Evolutionary conservation across 2,888 invertebrate genomes (phyloP).

Genomic region (Drosophila maculinotata): DNA sequence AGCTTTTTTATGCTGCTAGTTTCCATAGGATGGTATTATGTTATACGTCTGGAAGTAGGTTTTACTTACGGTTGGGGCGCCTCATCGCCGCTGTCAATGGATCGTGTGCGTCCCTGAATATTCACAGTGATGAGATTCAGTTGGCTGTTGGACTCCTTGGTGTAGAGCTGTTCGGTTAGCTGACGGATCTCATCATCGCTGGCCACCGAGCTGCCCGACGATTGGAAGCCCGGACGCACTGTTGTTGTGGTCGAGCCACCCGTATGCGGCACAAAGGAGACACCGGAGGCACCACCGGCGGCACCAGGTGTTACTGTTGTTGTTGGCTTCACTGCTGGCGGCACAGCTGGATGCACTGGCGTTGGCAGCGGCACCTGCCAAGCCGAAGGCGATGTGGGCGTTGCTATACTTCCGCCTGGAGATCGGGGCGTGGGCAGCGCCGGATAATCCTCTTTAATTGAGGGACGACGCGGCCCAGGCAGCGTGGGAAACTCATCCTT

Average conservation of each 20-base stretch:
- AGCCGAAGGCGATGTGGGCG: slow-evolving; percentile 58
- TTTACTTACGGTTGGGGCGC: slow-evolving; percentile 91
- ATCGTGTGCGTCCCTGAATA: slow-evolving; percentile 90
- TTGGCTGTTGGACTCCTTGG: slow-evolving; percentile 91
- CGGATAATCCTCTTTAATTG: slow-evolving; percentile 79
- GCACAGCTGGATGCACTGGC: slow-evolving; percentile 49
- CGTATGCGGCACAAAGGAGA: slow-evolving; percentile 78
- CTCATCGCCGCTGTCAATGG: slow-evolving; percentile 89
- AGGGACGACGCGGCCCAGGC: slow-evolving; percentile 69
- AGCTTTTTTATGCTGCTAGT: too few relatives aligned
- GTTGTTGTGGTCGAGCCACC: slow-evolving; percentile 65
- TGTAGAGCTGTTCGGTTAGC: slow-evolving; percentile 90
- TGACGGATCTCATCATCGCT: slow-evolving; percentile 89
- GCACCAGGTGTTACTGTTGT: slow-evolving; percentile 8
- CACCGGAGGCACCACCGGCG: slow-evolving; percentile 47
- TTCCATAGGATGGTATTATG: too few relatives aligned
- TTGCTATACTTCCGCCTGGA: slow-evolving; percentile 39
- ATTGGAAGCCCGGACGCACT: slow-evolving; percentile 75
- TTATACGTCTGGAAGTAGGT: too few relatives aligned
- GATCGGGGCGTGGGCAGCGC: slow-evolving; percentile 74
- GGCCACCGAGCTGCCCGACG: slow-evolving; percentile 86
- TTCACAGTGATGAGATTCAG: slow-evolving; percentile 89
- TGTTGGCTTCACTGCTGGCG: slow-evolving; percentile 29
- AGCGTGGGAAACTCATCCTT: slow-evolving; percentile 80
- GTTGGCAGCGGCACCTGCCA: slow-evolving; percentile 73